A percentile compares a stretch with the other conserved stretches of the same genome.
These are phyloP conservation scores for Suillia variegata DNA, from an alignment of 2,888 invertebrate genomes.

Conservation along the genomic window DNA sequence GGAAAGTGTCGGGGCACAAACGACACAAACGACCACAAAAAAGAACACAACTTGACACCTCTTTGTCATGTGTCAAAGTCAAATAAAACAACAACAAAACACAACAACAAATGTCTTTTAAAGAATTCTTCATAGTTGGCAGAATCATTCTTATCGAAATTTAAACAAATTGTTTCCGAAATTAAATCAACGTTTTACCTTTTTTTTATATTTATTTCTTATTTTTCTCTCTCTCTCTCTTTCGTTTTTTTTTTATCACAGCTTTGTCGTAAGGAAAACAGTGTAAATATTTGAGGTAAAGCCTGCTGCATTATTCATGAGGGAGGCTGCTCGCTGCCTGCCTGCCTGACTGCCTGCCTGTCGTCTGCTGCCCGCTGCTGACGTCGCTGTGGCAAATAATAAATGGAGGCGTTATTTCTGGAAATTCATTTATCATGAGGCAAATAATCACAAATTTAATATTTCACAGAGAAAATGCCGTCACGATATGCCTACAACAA, in stretches of 20 bases:
- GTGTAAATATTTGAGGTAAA: background rate
- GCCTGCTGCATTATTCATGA: background rate
- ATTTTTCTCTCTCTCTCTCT: too few relatives aligned
- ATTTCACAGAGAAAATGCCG: background rate
- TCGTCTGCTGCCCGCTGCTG: background rate
- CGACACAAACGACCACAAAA: conserved; percentile 10
- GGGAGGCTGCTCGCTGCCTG: too few relatives aligned
- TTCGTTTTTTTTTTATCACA: background rate
- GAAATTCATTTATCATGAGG: background rate
- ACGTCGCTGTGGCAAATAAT: background rate
- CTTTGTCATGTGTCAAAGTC: conserved; percentile 25
- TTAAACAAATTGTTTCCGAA: conserved; percentile 16
- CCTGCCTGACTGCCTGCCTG: background rate
- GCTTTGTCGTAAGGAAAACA: background rate
- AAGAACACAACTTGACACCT: background rate
- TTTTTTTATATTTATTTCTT: too few relatives aligned
- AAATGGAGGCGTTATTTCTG: background rate
- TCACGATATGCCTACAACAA: too few relatives aligned
- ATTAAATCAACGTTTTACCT: conserved; percentile 11
- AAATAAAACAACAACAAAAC: conserved; percentile 22
- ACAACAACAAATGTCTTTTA: too few relatives aligned
- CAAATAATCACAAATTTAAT: background rate
- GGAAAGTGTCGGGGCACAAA: conserved; percentile 4
- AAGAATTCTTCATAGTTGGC: conserved; percentile 23
- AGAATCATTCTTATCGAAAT: conserved; percentile 13